Evolutionary conservation across 1,140 invertebrate genomes (phyloP).

Genomic region (Dinothrombium tinctorium): DNA sequence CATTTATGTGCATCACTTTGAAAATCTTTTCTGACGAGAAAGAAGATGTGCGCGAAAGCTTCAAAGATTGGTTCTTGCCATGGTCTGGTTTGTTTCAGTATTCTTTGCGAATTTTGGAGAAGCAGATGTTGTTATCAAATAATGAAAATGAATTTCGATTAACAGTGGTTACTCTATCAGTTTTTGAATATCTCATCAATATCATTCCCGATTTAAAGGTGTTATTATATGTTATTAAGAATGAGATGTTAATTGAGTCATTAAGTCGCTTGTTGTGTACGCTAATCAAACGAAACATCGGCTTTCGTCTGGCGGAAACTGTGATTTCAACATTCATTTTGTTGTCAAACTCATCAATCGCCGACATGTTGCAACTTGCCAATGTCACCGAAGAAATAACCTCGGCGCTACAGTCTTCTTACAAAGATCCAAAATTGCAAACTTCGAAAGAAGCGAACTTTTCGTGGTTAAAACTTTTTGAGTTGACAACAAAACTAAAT

Average conservation of each 20-base stretch:
- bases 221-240: neutral
- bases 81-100: neutral
- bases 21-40: neutral
- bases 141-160: neutral
- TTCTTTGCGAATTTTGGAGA: constrained; percentile 1
- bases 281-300: constrained; percentile 4
- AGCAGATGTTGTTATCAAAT: too few species aligned
- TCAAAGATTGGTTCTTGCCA: neutral
- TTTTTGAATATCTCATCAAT: neutral
- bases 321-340: neutral
- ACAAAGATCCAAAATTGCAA: neutral
- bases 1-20: neutral
- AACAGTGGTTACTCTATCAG: neutral
- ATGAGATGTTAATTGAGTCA: constrained; percentile 1
- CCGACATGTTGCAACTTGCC: neutral
- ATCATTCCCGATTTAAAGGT: neutral
- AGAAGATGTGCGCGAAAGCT: neutral
- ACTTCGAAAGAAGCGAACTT: neutral
- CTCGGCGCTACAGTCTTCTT: neutral
- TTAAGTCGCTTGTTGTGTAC: constrained; percentile 2
- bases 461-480: constrained; percentile 1
- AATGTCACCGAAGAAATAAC: constrained; percentile 2
- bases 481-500: neutral
- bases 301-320: constrained; percentile 3
- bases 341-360: neutral